Conservation (phyloP, 2,113 vertebrate species). For the Leptocoma aspasia region DNA sequence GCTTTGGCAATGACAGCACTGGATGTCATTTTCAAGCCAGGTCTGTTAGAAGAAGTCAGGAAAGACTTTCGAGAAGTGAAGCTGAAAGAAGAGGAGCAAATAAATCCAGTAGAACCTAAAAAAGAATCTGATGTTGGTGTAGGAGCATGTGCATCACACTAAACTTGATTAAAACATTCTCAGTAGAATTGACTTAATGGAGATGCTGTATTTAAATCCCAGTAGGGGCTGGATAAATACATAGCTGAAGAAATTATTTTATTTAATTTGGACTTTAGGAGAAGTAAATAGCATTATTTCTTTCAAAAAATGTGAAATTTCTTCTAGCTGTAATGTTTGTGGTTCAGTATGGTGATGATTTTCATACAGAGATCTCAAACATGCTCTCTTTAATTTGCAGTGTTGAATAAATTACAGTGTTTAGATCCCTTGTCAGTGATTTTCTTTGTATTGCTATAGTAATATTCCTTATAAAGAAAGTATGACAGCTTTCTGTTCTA, state of each 20-base stretch:
- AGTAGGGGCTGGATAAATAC: background rate
- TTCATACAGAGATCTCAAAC: background rate
- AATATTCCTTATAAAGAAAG: background rate
- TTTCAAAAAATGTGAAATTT: background rate
- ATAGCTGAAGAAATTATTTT: background rate
- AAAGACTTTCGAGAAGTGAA: slow-evolving; percentile 78
- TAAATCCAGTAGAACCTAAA: slow-evolving; percentile 28
- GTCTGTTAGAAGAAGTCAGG: slow-evolving; percentile 75
- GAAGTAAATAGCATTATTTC: background rate
- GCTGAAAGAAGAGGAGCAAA: slow-evolving; percentile 69
- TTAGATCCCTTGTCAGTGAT: background rate
- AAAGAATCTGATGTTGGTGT: background rate
- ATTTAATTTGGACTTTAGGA: background rate
- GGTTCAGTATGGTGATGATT: background rate
- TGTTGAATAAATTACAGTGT: background rate
- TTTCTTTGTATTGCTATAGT: background rate
- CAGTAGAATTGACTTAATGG: background rate
- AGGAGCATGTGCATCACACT: slow-evolving; percentile 11
- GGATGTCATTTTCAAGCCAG: slow-evolving; percentile 83
- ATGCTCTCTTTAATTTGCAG: background rate
- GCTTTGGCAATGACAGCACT: slow-evolving; percentile 87
- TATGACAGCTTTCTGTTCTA: background rate
- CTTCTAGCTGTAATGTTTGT: background rate
- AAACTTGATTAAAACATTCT: background rate
- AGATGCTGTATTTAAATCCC: background rate